Conservation (phyloP, 1,140 invertebrate species). For the Euglossa dilemma region DNA sequence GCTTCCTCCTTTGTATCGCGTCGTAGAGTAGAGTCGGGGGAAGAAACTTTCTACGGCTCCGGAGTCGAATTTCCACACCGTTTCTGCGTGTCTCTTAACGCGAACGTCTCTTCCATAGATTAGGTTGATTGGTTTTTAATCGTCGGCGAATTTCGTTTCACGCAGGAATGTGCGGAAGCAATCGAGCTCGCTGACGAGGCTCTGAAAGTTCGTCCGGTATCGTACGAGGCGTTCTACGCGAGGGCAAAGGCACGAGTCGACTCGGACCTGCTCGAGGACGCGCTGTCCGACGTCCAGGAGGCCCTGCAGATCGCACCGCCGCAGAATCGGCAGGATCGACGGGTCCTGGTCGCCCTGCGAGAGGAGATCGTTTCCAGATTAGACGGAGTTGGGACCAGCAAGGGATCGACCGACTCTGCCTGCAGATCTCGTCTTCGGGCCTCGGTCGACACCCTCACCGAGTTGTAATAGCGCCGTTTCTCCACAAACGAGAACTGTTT, state of each 20-base stretch:
- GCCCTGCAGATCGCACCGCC: conserved; percentile 86
- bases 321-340: conserved; percentile 86
- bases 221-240: conserved; percentile 96
- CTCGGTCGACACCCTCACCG: conserved; percentile 82
- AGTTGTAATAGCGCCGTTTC: conserved; percentile 73
- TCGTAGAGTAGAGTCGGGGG: neutral
- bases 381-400: conserved; percentile 75
- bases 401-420: conserved; percentile 55
- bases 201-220: conserved; percentile 90
- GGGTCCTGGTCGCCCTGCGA: conserved; percentile 85
- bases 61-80: too few species aligned
- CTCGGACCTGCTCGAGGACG: conserved; percentile 84
- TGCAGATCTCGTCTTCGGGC: conserved; percentile 73
- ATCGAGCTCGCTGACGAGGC: conserved; percentile 94
- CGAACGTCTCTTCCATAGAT: neutral
- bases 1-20: neutral
- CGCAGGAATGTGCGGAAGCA: conserved; percentile 90
- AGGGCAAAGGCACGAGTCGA: conserved; percentile 93
- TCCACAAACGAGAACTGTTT: neutral
- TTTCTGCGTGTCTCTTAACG: neutral
- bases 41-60: neutral
- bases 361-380: conserved; percentile 85
- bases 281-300: conserved; percentile 87
- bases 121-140: neutral
- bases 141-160: neutral